phyloP scores from a whole-genome alignment of 2,113 vertebrate species.

The Esox niger region DNA sequence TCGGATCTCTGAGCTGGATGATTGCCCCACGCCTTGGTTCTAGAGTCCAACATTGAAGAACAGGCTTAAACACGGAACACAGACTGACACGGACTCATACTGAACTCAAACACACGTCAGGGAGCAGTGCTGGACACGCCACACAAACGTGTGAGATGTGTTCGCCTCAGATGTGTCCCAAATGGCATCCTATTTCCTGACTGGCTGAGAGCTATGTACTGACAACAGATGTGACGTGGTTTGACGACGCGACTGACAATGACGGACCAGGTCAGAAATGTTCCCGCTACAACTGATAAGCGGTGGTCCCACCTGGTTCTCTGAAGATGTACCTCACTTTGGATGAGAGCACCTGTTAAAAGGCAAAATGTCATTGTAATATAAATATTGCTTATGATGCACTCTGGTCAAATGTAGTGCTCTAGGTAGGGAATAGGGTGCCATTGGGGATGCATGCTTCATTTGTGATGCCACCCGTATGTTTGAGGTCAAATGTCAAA shows the following conservation, averaged over 20 bases:
- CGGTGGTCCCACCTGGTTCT: too few species aligned
- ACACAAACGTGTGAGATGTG: background rate
- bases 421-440: too few species aligned
- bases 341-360: too few species aligned
- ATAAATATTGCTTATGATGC: too few species aligned
- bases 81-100: conserved; percentile 14
- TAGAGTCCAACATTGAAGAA: conserved; percentile 33
- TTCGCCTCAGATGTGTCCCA: background rate
- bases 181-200: conserved; percentile 3
- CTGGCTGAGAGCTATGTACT: background rate
- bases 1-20: conserved; percentile 60
- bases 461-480: background rate
- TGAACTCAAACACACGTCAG: conserved; percentile 53
- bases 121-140: conserved; percentile 8
- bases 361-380: too few species aligned
- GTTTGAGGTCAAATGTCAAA: conserved; percentile 36
- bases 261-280: too few species aligned
- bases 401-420: too few species aligned
- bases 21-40: conserved; percentile 47
- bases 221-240: too few species aligned
- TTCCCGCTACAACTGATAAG: too few species aligned
- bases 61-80: conserved; percentile 34
- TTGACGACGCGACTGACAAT: too few species aligned
- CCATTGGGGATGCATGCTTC: too few species aligned
- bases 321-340: too few species aligned